Evolutionary conservation across 2,888 invertebrate species (phyloP).

Genomic region (Lasioglossum marginatum): DNA sequence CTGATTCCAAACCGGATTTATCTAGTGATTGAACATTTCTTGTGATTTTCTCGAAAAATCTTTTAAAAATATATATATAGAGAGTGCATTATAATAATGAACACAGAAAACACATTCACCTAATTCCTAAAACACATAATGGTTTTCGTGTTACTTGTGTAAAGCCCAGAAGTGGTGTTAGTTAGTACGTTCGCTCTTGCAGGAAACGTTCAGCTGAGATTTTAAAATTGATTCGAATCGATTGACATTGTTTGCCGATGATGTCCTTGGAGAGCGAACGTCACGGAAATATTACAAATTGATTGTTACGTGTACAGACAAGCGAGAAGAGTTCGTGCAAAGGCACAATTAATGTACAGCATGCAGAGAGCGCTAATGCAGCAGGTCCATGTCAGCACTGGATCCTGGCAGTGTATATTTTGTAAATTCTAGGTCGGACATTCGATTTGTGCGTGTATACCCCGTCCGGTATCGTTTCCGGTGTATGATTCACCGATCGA

Average conservation of each 20-base stretch:
- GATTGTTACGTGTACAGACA: constrained; percentile 55
- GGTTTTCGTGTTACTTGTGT: constrained; percentile 70
- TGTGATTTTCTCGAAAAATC: constrained; percentile 22
- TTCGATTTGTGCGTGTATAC: constrained; percentile 21
- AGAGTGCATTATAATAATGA: constrained; percentile 24
- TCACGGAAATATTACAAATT: constrained; percentile 42
- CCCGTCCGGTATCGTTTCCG: constrained; percentile 23
- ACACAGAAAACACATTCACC: constrained; percentile 51
- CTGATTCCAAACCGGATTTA: neutral
- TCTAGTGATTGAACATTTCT: neutral
- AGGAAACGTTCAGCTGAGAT: constrained; percentile 3
- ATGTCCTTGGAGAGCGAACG: constrained; percentile 22
- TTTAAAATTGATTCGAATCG: neutral
- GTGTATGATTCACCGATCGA: constrained; percentile 1
- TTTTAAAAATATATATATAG: neutral
- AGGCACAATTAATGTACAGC: constrained; percentile 64
- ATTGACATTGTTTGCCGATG: neutral
- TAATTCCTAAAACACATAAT: constrained; percentile 61
- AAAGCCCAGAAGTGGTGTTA: constrained; percentile 58
- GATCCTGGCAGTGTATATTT: constrained; percentile 32
- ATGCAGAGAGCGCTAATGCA: constrained; percentile 71
- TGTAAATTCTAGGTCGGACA: constrained; percentile 19
- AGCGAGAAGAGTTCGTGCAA: constrained; percentile 64
- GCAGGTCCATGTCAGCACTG: constrained; percentile 65
- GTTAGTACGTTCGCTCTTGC: constrained; percentile 42